Base-by-base conservation (phyloP, 2,888 invertebrate species). In the Drosophila gaucha region DNA sequence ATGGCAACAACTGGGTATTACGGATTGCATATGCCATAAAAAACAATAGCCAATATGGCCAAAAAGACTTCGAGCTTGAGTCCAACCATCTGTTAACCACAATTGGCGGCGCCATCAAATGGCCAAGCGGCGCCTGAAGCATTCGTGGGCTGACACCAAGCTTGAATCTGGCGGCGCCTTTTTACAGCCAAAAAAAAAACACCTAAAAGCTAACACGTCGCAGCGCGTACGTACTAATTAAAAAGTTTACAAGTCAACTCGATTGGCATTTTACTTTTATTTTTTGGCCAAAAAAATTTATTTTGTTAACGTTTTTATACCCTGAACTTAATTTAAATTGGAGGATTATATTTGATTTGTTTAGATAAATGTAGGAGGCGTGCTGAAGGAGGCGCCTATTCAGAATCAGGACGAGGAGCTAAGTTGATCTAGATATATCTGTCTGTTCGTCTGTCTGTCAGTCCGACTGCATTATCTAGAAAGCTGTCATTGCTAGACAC, bases 231-330 rank as follows among this genome's bases (percentile, higher is more conserved):
- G 74, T 86, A 86, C 88, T 88, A 85, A 88, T 85, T 85, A 85
- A 85, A 88, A 78, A 76, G 78, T 83, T 88, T 83, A 86, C 88
- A 86, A 86, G 78, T 82, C 86, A 77, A 64, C 70, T 71, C 67
- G 71, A 84, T 82, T 82, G 71, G 72, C 41, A 16, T 51, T 41
- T 24, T 16, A 9, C 14, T 43, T 26, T 18, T 38, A 9, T 22
- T 31, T 22, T 24, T 22, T 14, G n/a, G 9, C 14, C n/a, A 41
- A 41, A 39, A 33, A 24, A 24, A 5, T 8, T 2, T n/a, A n/a
- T n/a, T 22, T 39, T 39, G 14, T 3, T 24, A 5, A 14, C 20
- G 20, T 14, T 14, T 26, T 22, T 6, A 39, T 22, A 39, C 39
- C n/a, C 22, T n/a, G n/a, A 39, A 39, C 39, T 39, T 8, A 22